Conservation (phyloP, 2,797 vertebrate genomes). For the Falco novaeseelandiae region DNA sequence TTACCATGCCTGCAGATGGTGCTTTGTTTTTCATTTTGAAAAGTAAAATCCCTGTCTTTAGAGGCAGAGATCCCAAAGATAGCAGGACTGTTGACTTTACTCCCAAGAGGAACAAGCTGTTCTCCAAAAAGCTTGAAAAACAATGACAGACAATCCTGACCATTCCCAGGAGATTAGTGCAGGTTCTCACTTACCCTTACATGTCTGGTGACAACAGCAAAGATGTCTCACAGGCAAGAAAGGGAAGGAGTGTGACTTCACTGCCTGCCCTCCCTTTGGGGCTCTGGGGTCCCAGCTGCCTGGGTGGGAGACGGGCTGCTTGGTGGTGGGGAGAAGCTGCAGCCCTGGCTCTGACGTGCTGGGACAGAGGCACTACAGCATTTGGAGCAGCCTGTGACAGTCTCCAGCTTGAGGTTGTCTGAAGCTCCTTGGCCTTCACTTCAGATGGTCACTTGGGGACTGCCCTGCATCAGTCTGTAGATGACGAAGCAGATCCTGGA, state of each 20-base stretch:
- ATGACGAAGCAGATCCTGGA: too few species aligned
- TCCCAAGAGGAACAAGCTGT: neutral
- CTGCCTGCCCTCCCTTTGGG: neutral
- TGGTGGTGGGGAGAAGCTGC: neutral
- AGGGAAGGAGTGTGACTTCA: neutral
- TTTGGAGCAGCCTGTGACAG: neutral
- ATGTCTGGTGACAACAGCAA: neutral
- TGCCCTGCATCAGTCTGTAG: neutral
- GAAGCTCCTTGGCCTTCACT: neutral
- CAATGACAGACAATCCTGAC: neutral
- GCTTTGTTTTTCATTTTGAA: neutral
- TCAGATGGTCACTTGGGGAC: neutral
- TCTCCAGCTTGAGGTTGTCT: neutral
- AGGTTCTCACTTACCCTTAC: neutral
- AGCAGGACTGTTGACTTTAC: neutral
- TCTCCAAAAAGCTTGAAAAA: neutral
- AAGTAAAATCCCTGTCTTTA: neutral
- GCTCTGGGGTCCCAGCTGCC: neutral
- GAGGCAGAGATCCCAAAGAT: neutral
- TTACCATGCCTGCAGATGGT: neutral
- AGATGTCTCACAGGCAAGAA: neutral
- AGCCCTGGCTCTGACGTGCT: neutral
- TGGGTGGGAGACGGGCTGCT: neutral
- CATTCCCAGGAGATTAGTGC: neutral
- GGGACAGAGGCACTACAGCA: neutral